These are phyloP conservation scores for Alligator mississippiensis DNA, from an alignment of 2,113 vertebrate genomes.

Conservation along the genomic window DNA sequence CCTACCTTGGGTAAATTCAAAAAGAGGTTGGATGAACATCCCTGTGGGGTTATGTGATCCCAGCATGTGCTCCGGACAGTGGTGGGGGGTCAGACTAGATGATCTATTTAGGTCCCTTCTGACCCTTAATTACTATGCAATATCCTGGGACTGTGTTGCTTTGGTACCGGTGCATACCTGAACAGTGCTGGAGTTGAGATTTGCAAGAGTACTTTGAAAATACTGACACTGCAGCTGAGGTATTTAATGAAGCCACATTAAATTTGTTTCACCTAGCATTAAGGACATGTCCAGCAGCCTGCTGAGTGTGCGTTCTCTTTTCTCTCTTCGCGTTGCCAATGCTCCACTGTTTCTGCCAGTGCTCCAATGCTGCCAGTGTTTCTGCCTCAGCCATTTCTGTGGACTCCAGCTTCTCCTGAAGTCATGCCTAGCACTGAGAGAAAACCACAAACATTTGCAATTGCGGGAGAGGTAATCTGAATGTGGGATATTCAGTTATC, in stretches of 20 bases:
- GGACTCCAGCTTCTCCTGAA: background rate
- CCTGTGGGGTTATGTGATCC: too few relatives aligned
- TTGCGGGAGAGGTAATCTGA: background rate
- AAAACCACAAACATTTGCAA: background rate
- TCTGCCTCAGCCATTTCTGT: background rate
- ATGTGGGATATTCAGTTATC: background rate
- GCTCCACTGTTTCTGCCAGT: background rate
- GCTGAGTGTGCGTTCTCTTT: background rate
- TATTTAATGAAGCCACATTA: background rate
- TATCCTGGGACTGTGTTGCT: background rate
- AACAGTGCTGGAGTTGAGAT: background rate
- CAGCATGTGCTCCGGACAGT: too few relatives aligned
- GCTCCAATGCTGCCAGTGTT: background rate
- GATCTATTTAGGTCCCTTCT: too few relatives aligned
- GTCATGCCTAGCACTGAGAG: conserved; percentile 39
- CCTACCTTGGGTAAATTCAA: too few relatives aligned
- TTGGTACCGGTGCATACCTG: background rate
- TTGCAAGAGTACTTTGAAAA: background rate
- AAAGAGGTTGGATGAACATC: too few relatives aligned
- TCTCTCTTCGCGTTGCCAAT: background rate
- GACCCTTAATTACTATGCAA: too few relatives aligned
- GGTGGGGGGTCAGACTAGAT: too few relatives aligned
- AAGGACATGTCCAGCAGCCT: background rate
- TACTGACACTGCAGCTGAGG: background rate
- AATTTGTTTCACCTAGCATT: background rate